Base-by-base conservation (phyloP, 2,888 invertebrate genomes). In the Drosophila lacicola region DNA sequence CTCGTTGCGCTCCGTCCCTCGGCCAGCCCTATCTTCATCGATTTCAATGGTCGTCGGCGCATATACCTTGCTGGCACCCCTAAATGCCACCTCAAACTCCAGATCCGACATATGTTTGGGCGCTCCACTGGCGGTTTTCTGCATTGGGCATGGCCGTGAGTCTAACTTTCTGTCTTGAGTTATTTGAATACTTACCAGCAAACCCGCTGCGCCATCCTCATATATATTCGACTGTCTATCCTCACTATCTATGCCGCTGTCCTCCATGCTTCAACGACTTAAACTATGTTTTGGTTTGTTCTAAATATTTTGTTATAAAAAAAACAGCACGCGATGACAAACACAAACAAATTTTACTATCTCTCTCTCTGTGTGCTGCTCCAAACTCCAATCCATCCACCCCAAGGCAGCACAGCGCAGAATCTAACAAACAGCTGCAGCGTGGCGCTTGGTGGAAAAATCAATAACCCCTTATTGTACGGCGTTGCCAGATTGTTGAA, bases 241-340 rank as follows among this genome's bases (percentile, higher is more conserved):
- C 69, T 92, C 92, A 76, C 92, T 92, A 56, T 92, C 92, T 44
- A 92, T 91, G 62, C 92, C 92, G 63, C 92, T 92, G 47, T 92
- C 92, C 73, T 92, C 92, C 90, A 92, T 90, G 33, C 39, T 90
- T 41, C 39, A 65, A 8, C 25, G 10, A 42, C 10, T 44, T 25
- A 17, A 21, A 11, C 21, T 72, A 49, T 19, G 36, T 45, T 44
- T 61, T 19, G 42, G 29, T 61, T 45, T 0, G 36, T 44, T 29
- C 13, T 5, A 47, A 39, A 62, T 29, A 44, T 64, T 64, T 53
- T 46, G 11, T 42, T 65, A 42, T 33, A 49, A 51, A 33, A 39
- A 62, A 8, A 29, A 29, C 39, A 65, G 69, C 69, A 70, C 71
- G 65, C 81, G 70, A 76, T 78, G 79, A 65, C 70, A 86, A 78